A percentile compares a stretch with the other conserved stretches of the same genome.
Conservation (phyloP, 2,113 vertebrate genomes). For the Serranochromis macrocephalus region DNA sequence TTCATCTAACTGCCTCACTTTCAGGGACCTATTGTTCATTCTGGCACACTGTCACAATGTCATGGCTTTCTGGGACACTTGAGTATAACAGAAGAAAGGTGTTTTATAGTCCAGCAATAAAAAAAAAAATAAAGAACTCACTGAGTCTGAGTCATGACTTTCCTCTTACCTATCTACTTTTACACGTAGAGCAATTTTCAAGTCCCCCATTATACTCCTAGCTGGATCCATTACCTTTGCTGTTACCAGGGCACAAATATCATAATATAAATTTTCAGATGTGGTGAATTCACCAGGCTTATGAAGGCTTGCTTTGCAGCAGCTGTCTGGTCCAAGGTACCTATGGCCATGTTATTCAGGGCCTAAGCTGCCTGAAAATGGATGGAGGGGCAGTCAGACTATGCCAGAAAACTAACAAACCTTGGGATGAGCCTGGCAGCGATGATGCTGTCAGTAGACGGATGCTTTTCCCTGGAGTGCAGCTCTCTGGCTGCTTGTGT, state of each 20-base stretch:
- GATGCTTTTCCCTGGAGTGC: conserved; percentile 82
- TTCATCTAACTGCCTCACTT: not conserved
- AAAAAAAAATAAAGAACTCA: not conserved
- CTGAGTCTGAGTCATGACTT: not conserved
- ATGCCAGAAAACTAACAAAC: conserved; percentile 79
- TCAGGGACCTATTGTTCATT: not conserved
- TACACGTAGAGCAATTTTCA: not conserved
- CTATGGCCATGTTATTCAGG: conserved; percentile 89
- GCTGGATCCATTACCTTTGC: not conserved
- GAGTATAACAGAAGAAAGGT: not conserved
- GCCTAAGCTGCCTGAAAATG: conserved; percentile 94
- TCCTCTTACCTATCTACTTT: not conserved
- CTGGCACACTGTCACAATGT: not conserved
- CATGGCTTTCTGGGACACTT: not conserved
- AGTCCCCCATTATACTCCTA: not conserved
- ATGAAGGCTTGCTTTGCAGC: conserved; percentile 86
- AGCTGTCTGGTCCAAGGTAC: conserved; percentile 81
- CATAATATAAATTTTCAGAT: conserved; percentile 84
- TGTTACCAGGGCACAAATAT: conserved; percentile 91
- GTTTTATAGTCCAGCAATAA: not conserved
- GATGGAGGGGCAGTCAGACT: conserved; percentile 79
- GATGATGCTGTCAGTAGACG: conserved; percentile 83
- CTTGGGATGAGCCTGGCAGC: conserved; percentile 80
- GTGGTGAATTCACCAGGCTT: conserved; percentile 76
- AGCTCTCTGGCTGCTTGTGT: conserved; percentile 88